Evolutionary conservation across 2,888 invertebrate genomes (phyloP), one percentile per base, ranked within the genome.

Genomic region (Abrostola triplasia): DNA sequence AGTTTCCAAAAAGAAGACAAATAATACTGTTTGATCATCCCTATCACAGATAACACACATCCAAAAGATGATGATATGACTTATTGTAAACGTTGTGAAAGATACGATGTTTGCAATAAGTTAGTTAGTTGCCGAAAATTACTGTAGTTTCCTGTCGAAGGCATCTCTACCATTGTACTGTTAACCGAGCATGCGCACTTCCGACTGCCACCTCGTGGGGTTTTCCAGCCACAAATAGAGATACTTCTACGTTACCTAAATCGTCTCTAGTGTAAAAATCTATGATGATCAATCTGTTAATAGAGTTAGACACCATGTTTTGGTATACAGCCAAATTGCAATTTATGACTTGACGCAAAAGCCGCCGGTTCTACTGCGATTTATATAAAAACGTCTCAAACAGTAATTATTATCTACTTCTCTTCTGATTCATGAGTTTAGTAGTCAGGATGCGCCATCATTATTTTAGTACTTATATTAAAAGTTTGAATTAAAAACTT

Each of bases 281-380:
- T 24, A 47, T 47, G 44, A 47, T 47, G 44, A 75, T 72, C 57
- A 59, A 58, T 70, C 65, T 54, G 57, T 52, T 81, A 82, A 80
- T 76, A 81, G 72, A 73, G 67, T 66, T 73, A 71, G 66, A 80
- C 73, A 66, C 67, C 73, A 79, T 80, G 70, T 73, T 77, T 84
- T 89, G 89, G 89, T 83, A 40, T 59, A 57, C 54, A 69, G 90
- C 90, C 90, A 90, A 87, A 80, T 81, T 81, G 74, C 81, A 82
- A 89, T 89, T 87, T 89, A 89, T 88, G 85, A 84, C 84, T 84
- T 89, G 90, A 90, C 90, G 88, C 84, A 88, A 79, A 77, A 76
- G 79, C 76, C 72, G 72, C 61, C 69, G 68, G 73, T 62, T 76
- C 59, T 65, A 73, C 70, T 67, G 65, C 72, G 68, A 80, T 81